Conservation (phyloP, 1,140 invertebrate species). For the Pararge aegeria region DNA sequence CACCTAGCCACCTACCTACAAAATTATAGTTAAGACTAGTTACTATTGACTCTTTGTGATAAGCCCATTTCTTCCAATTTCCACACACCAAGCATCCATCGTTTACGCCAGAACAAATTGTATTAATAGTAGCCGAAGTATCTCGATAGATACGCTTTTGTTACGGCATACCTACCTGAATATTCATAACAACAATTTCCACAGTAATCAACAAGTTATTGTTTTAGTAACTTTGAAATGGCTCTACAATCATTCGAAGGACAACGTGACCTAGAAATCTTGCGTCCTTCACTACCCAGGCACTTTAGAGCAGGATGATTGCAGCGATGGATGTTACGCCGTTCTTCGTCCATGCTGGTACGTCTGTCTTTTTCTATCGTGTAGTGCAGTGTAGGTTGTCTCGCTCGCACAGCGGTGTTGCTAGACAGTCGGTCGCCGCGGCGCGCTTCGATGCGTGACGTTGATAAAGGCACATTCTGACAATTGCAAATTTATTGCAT, state of each 20-base stretch:
- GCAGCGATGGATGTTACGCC: neutral
- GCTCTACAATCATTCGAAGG: slow-evolving; percentile 27
- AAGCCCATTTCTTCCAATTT: too few species aligned
- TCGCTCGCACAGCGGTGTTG: slow-evolving; percentile 19
- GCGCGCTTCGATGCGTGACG: slow-evolving; percentile 13
- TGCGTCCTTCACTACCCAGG: neutral
- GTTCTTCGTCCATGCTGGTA: too few species aligned
- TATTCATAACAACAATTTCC: slow-evolving; percentile 8
- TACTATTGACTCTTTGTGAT: too few species aligned
- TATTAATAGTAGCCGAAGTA: too few species aligned
- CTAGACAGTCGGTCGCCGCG: slow-evolving; percentile 43
- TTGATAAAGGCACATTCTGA: neutral
- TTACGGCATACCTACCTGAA: neutral
- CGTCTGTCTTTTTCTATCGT: neutral
- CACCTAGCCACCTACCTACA: too few species aligned
- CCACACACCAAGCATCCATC: too few species aligned
- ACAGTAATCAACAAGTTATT: slow-evolving; percentile 13
- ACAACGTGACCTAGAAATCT: slow-evolving; percentile 20
- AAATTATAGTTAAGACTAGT: too few species aligned
- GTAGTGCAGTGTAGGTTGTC: slow-evolving; percentile 7
- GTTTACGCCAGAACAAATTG: too few species aligned
- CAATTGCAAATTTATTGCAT: neutral
- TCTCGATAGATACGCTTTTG: too few species aligned
- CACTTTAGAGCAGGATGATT: neutral
- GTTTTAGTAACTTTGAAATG: slow-evolving; percentile 21